These are phyloP conservation scores for Gymnodraco acuticeps DNA, from an alignment of 2,797 vertebrate genomes.

Conservation along the genomic window DNA sequence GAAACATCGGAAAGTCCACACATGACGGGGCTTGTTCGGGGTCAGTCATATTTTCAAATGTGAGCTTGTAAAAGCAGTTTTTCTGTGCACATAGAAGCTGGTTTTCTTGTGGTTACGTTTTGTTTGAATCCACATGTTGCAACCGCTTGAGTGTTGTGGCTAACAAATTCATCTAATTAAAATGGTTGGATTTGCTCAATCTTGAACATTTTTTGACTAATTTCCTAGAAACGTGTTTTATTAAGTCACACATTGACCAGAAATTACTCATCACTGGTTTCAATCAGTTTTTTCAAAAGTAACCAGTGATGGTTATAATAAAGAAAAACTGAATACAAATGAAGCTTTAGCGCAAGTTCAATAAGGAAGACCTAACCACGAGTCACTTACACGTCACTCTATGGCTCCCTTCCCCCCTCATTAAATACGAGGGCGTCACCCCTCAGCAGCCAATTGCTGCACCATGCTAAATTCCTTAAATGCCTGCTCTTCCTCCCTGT, in stretches of 20 bases:
- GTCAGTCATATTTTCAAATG: slow-evolving; percentile 34
- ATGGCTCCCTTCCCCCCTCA: too few relatives aligned
- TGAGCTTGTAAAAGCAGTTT: slow-evolving; percentile 5
- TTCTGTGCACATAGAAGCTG: slow-evolving; percentile 4
- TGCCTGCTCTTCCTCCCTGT: too few relatives aligned
- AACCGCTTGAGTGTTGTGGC: neutral
- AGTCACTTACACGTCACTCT: too few relatives aligned
- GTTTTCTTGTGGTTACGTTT: slow-evolving; percentile 12
- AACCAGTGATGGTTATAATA: neutral
- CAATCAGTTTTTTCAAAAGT: slow-evolving; percentile 11
- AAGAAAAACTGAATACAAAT: slow-evolving; percentile 2
- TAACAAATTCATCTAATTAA: slow-evolving; percentile 3
- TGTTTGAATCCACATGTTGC: slow-evolving; percentile 14
- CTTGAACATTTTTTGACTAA: slow-evolving; percentile 36
- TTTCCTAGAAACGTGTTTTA: slow-evolving; percentile 16
- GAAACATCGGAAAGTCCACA: slow-evolving; percentile 11
- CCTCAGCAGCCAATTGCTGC: too few relatives aligned
- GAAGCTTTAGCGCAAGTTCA: too few relatives aligned
- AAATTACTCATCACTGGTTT: slow-evolving; percentile 29
- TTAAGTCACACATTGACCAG: slow-evolving; percentile 23
- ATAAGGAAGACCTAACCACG: too few relatives aligned
- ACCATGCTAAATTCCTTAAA: too few relatives aligned
- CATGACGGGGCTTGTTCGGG: slow-evolving; percentile 42
- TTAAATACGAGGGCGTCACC: too few relatives aligned
- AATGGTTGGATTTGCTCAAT: neutral